Conservation (phyloP, 2,113 vertebrate species). For the Platysternon megacephalum region DNA sequence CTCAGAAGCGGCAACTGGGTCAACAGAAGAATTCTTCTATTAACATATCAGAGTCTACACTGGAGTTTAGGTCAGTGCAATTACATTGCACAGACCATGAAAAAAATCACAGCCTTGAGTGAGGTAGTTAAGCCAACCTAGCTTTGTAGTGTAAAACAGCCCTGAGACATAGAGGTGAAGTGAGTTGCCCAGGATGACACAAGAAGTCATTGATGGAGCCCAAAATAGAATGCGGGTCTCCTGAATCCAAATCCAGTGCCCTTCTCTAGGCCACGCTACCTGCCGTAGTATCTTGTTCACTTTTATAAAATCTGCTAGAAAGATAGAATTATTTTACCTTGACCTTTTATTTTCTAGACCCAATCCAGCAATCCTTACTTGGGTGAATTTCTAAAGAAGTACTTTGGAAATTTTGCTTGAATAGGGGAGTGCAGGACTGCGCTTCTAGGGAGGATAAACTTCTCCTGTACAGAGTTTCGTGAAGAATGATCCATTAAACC, state of each 20-base stretch:
- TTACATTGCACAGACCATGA: background rate
- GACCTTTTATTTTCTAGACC: accelerated
- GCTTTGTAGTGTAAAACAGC: background rate
- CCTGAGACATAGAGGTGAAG: background rate
- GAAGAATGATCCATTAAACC: slow-evolving; percentile 28
- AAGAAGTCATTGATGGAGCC: background rate
- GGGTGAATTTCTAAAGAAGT: background rate
- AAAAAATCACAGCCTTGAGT: background rate
- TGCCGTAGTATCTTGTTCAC: background rate
- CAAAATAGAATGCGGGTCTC: background rate
- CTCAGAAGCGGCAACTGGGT: background rate
- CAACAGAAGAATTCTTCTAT: background rate
- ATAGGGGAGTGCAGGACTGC: background rate
- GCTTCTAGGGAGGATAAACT: background rate
- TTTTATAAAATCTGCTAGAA: background rate
- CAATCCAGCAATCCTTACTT: background rate
- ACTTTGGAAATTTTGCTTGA: background rate
- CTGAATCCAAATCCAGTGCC: background rate
- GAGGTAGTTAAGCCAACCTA: background rate
- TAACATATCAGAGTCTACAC: background rate
- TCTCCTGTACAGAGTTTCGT: slow-evolving; percentile 7
- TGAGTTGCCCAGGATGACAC: background rate
- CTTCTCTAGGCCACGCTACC: background rate
- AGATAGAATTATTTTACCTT: background rate
- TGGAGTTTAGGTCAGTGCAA: background rate